Conservation (phyloP, 2,113 vertebrate genomes). For the Diphyllodes magnificus region DNA sequence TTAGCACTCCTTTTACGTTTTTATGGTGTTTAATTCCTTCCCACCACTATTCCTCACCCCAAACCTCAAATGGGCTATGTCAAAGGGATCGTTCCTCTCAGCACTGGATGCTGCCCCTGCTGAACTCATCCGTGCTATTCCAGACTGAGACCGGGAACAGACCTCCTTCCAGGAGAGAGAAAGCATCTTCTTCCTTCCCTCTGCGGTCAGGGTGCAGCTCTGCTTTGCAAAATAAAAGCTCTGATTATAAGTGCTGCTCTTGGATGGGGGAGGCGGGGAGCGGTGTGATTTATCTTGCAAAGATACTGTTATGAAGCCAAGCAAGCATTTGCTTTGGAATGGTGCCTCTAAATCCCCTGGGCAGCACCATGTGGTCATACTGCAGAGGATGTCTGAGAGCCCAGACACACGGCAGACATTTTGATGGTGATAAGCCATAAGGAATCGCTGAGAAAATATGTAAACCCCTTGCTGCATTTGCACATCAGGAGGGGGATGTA, state of each 20-base stretch:
- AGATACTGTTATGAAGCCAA: neutral
- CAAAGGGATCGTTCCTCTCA: neutral
- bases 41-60: neutral
- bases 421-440: neutral
- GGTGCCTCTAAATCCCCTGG: neutral
- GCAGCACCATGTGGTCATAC: neutral
- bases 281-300: neutral
- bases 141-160: neutral
- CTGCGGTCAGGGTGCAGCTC: neutral
- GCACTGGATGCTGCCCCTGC: neutral
- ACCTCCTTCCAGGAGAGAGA: neutral
- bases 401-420: neutral
- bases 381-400: neutral
- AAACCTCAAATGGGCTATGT: constrained; percentile 20
- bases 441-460: neutral
- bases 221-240: constrained; percentile 19
- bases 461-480: neutral
- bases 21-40: constrained; percentile 40
- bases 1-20: neutral
- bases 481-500: neutral
- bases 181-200: neutral
- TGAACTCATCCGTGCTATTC: neutral
- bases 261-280: neutral
- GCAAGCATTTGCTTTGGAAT: neutral
- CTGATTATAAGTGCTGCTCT: neutral